Evolutionary conservation across 2,113 vertebrate genomes (phyloP).

Genomic region (Argyrosomus japonicus): DNA sequence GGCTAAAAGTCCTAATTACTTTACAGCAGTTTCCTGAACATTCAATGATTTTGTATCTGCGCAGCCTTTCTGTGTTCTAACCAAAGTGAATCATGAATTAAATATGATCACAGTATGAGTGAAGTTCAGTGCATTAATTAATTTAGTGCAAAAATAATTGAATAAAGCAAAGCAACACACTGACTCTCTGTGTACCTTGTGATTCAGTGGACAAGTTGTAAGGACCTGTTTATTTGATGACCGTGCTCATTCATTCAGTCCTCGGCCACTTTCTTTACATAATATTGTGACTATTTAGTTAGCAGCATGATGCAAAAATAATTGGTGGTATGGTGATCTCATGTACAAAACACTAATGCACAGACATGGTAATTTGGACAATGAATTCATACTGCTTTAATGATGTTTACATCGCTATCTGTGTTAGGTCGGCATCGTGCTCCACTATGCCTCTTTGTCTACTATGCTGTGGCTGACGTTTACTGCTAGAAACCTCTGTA

Average conservation of each 20-base stretch:
- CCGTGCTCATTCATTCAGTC: neutral
- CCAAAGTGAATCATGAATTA: neutral
- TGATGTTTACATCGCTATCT: slow-evolving; percentile 4
- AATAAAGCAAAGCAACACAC: neutral
- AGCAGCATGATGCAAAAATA: neutral
- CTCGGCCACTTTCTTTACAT: neutral
- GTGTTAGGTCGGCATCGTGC: slow-evolving; percentile 90
- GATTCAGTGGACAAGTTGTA: neutral
- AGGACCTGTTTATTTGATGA: neutral
- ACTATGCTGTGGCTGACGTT: slow-evolving; percentile 94
- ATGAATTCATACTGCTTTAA: neutral
- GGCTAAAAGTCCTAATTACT: neutral
- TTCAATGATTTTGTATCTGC: neutral
- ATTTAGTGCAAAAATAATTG: neutral
- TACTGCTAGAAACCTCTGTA: slow-evolving; percentile 93
- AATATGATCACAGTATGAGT: neutral
- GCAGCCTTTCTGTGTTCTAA: too few species aligned
- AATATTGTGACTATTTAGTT: neutral
- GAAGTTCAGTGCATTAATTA: neutral
- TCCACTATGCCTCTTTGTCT: slow-evolving; percentile 94
- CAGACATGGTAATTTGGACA: neutral
- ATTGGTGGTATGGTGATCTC: neutral
- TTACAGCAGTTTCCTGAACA: neutral
- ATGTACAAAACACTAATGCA: neutral
- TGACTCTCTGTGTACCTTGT: neutral